These are phyloP conservation scores for Ataeniobius toweri DNA, from an alignment of 2,797 vertebrate genomes.

Conservation along the genomic window DNA sequence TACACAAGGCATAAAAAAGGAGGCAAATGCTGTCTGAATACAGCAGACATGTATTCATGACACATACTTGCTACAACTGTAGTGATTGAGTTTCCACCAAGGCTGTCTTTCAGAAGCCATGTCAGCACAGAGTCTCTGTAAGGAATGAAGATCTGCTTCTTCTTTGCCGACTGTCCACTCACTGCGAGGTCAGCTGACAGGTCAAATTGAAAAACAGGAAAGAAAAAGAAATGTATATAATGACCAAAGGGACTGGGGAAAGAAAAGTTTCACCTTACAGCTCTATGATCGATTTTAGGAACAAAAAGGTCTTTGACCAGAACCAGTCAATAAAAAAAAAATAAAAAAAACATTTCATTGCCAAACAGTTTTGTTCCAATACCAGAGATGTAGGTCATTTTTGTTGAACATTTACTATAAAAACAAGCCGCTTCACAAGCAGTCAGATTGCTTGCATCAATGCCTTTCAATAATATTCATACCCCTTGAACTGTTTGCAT, in stretches of 20 bases:
- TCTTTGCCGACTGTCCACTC: conserved; percentile 79
- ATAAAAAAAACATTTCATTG: not conserved
- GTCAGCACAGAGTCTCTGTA: conserved; percentile 97
- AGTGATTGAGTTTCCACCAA: conserved; percentile 96
- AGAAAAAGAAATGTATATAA: conserved; percentile 4
- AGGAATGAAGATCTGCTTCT: conserved; percentile 94
- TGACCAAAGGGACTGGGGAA: not conserved
- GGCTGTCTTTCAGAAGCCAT: conserved; percentile 97
- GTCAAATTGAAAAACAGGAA: conserved; percentile 30
- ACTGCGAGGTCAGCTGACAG: conserved; percentile 89
- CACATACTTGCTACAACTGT: conserved; percentile 96
- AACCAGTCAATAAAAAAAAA: not conserved
- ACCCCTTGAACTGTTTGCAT: not conserved
- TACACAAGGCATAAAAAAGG: not conserved
- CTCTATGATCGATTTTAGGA: not conserved
- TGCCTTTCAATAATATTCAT: not conserved
- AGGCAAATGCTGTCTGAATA: not conserved
- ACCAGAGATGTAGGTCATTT: not conserved
- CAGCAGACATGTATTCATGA: conserved; percentile 4
- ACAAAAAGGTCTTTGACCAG: not conserved
- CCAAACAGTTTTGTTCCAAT: not conserved
- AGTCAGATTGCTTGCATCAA: not conserved
- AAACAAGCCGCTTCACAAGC: not conserved
- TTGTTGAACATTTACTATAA: not conserved
- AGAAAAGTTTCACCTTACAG: conserved; percentile 10